Percentiles rank a stretch among this genome's conserved stretches.
phyloP scores from a whole-genome alignment of 2,113 vertebrate species.

The Stercorarius parasiticus region DNA sequence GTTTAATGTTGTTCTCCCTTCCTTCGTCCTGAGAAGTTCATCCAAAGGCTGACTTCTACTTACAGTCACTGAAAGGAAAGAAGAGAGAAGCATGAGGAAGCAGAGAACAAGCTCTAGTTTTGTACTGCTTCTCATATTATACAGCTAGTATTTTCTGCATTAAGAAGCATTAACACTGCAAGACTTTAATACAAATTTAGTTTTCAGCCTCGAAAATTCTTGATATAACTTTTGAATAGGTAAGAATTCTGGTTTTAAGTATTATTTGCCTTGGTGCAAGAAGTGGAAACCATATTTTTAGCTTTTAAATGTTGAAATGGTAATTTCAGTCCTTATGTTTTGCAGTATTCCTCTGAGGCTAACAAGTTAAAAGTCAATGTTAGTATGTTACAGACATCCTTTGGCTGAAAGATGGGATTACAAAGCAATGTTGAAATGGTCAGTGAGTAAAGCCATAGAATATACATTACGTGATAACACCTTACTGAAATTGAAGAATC shows the following conservation, averaged over 20 bases:
- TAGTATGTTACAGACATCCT: slow-evolving; percentile 1
- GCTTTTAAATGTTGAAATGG: background rate
- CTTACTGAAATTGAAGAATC: background rate
- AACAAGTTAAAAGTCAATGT: slow-evolving; percentile 18
- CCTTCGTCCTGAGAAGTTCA: background rate
- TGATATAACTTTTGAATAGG: background rate
- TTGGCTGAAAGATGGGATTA: slow-evolving; percentile 34
- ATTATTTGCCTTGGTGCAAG: background rate
- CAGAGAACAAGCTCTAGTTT: background rate
- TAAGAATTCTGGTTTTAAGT: background rate
- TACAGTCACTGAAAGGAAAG: background rate
- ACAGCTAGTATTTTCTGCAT: background rate
- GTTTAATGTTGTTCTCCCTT: background rate
- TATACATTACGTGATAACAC: background rate
- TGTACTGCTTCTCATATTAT: background rate
- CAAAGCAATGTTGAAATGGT: slow-evolving; percentile 19
- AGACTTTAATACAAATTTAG: background rate
- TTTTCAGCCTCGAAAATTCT: background rate
- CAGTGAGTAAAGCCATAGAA: background rate
- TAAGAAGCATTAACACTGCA: background rate
- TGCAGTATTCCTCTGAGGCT: background rate
- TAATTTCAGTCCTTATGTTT: background rate
- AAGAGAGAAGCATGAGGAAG: background rate
- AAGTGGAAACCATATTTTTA: background rate
- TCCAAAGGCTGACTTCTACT: background rate